Evolutionary conservation across 2,888 invertebrate species (phyloP).

Genomic region (Helleia helle): DNA sequence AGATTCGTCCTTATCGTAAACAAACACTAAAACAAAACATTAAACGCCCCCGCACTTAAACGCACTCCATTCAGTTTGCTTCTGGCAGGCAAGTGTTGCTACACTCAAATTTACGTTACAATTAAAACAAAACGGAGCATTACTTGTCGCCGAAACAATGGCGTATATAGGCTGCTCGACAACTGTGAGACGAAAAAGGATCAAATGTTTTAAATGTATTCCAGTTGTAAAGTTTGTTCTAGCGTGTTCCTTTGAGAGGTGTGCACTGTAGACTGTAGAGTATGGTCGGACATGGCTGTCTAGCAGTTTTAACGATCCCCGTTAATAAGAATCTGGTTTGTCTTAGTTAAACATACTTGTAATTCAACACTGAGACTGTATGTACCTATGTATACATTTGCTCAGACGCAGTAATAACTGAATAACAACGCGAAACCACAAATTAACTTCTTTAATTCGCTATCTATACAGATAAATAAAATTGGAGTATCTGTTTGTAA

Average conservation of each 20-base stretch:
- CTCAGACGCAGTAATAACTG: too few species aligned
- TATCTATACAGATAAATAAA: too few species aligned
- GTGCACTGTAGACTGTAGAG: background rate
- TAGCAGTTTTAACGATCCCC: background rate
- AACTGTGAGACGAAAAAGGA: background rate
- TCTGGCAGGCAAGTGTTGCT: background rate
- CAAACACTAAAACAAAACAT: background rate
- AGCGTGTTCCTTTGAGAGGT: background rate
- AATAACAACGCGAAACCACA: too few species aligned
- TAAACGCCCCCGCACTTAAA: background rate
- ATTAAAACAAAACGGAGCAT: conserved; percentile 1
- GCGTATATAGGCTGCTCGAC: background rate
- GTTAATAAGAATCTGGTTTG: background rate
- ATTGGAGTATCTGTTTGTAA: too few species aligned
- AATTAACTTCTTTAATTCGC: too few species aligned
- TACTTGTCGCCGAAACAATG: background rate
- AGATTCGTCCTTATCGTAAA: background rate
- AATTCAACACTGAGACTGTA: too few species aligned
- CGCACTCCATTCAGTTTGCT: background rate
- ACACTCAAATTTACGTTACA: background rate
- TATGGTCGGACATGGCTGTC: background rate
- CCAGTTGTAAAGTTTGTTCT: too few species aligned
- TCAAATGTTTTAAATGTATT: too few species aligned
- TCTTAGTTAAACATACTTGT: too few species aligned
- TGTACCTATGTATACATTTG: too few species aligned